Evolutionary conservation across 2,888 invertebrate genomes (phyloP), one percentile per base, ranked within the genome.

Genomic region (Stenotaenia linearis): DNA sequence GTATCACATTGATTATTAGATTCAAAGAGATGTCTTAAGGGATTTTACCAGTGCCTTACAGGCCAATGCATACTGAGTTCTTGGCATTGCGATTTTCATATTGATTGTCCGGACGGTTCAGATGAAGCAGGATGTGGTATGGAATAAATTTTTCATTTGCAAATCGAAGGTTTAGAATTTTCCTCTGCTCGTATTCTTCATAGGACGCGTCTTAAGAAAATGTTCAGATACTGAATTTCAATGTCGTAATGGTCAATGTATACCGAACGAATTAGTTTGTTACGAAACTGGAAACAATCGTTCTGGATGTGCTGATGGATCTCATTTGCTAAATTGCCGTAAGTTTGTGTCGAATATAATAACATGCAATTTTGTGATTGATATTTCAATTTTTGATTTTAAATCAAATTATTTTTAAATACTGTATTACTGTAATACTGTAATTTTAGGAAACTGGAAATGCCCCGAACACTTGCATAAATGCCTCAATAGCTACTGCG

Each of bases 401-500:
- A 12, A 12, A 40, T 40, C 15, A 15, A 40, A 15, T 12, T 2
- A 40, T 6, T 40, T 40, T 40, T 40, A 12, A 15, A 40, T 32
- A 6, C 9, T 32, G 4, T 32, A 6, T 32, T 32, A 6, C 9
- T 32, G n/a, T n/a, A n/a, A n/a, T n/a, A n/a, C n/a, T n/a, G n/a
- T n/a, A n/a, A n/a, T 40, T 15, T 12, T 12, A 88, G 88, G 81
- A 25, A 82, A 85, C 78, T 84, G 84, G 82, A 78, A 81, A 23
- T 88, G 88, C 80, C 80, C 79, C 12, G 78, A 37, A 80, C 83
- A 50, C 78, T 84, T 83, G 83, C 87, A 86, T 82, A 88, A 88
- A 83, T 89, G 89, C 81, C 84, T 84, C 1, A 84, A 85, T 56
- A 87, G 88, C 0, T 87, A 87, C 78, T 88, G 88, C 81, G 84